Base-by-base conservation (phyloP, 1,140 invertebrate species). In the Oreohelix idahoensis region DNA sequence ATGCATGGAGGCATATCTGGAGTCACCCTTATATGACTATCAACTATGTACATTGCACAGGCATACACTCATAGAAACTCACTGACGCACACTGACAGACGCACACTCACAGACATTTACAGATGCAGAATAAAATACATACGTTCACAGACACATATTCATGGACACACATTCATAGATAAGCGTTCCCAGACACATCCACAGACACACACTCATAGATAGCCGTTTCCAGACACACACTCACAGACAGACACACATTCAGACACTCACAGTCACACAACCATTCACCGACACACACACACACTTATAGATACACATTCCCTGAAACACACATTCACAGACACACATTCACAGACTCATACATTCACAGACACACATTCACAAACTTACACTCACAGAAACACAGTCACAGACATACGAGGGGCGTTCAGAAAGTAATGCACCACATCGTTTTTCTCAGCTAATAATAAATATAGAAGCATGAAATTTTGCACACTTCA, bases 121-220 rank as follows among this genome's bases (percentile, higher is more conserved):
- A 74, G 11, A 74, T 38, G 35, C 35, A 74, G 8, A 74, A 10
- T 17, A 10, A 74, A 17, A 74, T 38, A 74, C 35, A 74, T 38
- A 74, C 10, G 26, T 26, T 5, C 35, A 74, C 35, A 36, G 11
- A 74, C 63, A 69, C 63, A 69, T n/a, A 69, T 69, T 13, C 63
- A 69, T 23, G 26, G 8, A 69, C n/a, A 69, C 63, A 69, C n/a
- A 69, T 23, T 11, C n/a, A 69, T 23, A 69, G 5, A 69, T 23
- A 69, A 8, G 26, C 63, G 26, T 35, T 11, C 63, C 8, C n/a
- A 69, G 8, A 69, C n/a, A 69, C 63, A 69, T 35, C 8, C 63
- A 69, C n/a, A 69, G 8, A 69, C n/a, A 69, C 63, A 69, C n/a
- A 69, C 63, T 11, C n/a, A 69, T 23, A 69, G 39, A 76, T 32